A percentile compares a stretch with the other conserved stretches of the same genome.
phyloP scores from a whole-genome alignment of 2,888 invertebrate genomes.

The Drosophila silvestris region DNA sequence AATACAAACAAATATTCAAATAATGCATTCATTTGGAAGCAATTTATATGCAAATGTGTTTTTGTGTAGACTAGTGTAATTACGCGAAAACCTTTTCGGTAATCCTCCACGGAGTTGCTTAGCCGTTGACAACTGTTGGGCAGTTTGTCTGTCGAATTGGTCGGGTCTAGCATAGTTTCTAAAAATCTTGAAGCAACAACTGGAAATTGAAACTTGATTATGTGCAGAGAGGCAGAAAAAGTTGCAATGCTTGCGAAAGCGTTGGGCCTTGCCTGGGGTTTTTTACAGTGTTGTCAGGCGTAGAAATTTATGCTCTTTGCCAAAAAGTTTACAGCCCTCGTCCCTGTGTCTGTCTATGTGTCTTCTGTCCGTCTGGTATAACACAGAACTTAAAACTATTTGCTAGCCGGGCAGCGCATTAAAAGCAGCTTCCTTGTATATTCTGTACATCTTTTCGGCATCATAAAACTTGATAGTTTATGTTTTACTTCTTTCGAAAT shows the following conservation, averaged over 20 bases:
- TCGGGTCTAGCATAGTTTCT: constrained; percentile 59
- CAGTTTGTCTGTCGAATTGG: constrained; percentile 45
- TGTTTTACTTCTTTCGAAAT: constrained; percentile 56
- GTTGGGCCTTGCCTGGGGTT: constrained; percentile 16
- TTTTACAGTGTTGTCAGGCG: constrained; percentile 45
- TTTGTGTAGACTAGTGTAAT: constrained; percentile 54
- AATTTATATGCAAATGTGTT: background rate
- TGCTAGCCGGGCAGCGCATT: constrained; percentile 54
- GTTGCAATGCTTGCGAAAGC: constrained; percentile 40
- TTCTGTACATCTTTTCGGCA: constrained; percentile 62
- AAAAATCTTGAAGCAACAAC: constrained; percentile 61
- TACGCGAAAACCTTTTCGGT: constrained; percentile 37
- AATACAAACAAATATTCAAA: background rate
- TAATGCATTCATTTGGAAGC: background rate
- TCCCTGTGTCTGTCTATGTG: constrained; percentile 19
- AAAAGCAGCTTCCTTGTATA: constrained; percentile 58
- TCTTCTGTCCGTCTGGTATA: constrained; percentile 31
- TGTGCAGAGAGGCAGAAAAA: constrained; percentile 79
- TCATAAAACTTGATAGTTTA: constrained; percentile 76
- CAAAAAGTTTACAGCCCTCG: constrained; percentile 67
- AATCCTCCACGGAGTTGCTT: constrained; percentile 40
- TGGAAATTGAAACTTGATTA: constrained; percentile 84
- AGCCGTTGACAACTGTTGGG: constrained; percentile 72
- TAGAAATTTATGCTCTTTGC: constrained; percentile 79
- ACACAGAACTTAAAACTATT: constrained; percentile 65